phyloP scores from a whole-genome alignment of 2,113 vertebrate species.

The Todiramphus chloris region DNA sequence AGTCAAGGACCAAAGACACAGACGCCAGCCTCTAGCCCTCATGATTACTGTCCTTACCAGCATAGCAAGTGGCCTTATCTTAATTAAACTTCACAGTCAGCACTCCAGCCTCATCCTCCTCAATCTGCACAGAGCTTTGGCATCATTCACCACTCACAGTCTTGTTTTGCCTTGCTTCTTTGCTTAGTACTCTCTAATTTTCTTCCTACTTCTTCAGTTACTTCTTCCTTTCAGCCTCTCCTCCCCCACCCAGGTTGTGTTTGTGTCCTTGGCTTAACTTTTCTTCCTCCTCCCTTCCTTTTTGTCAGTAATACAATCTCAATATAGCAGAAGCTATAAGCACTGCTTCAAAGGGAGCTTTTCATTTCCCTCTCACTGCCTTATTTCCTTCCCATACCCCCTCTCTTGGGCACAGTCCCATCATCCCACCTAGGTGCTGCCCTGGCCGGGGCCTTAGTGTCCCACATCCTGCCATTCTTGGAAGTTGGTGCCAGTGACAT shows the following conservation, averaged over 20 bases:
- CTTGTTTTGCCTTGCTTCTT: background rate
- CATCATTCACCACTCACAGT: background rate
- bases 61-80: background rate
- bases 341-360: background rate
- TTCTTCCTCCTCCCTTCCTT: slow-evolving; percentile 19
- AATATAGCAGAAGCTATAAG: background rate
- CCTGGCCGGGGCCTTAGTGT: background rate
- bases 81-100: slow-evolving; percentile 12
- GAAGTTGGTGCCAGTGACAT: background rate
- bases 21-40: background rate
- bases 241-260: background rate
- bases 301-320: background rate
- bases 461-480: background rate
- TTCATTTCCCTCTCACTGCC: background rate
- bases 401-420: background rate
- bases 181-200: slow-evolving; percentile 9
- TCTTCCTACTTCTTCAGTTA: background rate
- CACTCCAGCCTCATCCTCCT: background rate
- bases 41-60: background rate
- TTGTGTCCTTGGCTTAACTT: background rate
- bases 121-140: background rate
- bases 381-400: background rate
- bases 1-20: background rate
- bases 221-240: slow-evolving; percentile 8
- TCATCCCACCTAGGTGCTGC: background rate